Evolutionary conservation across 2,113 vertebrate species (phyloP).

Genomic region (Toxotes jaculatrix): DNA sequence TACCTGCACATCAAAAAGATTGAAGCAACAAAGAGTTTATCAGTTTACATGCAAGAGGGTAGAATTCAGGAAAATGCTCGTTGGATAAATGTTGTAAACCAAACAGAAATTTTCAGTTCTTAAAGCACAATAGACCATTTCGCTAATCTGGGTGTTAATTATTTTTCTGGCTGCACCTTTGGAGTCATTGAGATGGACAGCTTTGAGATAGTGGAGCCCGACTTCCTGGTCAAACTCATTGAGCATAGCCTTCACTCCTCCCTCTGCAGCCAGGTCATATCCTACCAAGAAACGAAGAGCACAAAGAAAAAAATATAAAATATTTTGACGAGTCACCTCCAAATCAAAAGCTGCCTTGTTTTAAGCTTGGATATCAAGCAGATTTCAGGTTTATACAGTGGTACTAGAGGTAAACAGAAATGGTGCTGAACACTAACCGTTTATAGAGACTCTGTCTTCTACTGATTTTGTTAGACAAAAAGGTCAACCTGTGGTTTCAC

Average conservation of each 20-base stretch:
- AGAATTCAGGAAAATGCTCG: background rate
- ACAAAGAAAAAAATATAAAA: background rate
- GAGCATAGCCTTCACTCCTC: conserved; percentile 82
- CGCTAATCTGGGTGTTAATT: background rate
- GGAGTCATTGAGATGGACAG: conserved; percentile 87
- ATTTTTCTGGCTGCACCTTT: conserved; percentile 75
- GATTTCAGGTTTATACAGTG: background rate
- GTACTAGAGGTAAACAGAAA: background rate
- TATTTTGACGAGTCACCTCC: background rate
- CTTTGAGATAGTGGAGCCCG: conserved; percentile 83
- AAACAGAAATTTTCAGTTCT: no score
- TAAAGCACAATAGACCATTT: no score
- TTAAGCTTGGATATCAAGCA: background rate
- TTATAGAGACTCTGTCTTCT: background rate
- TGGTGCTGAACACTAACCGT: background rate
- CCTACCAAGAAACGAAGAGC: conserved; percentile 64
- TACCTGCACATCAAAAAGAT: conserved; percentile 64
- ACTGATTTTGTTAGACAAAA: background rate
- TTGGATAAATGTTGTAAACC: no score
- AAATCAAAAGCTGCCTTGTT: background rate
- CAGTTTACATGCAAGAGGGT: background rate
- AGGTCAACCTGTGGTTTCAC: background rate
- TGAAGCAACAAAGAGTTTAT: background rate
- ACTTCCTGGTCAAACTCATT: conserved; percentile 84
- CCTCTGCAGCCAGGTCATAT: conserved; percentile 80